phyloP scores from a whole-genome alignment of 2,888 invertebrate genomes.

The Yponomeuta cagnagella region DNA sequence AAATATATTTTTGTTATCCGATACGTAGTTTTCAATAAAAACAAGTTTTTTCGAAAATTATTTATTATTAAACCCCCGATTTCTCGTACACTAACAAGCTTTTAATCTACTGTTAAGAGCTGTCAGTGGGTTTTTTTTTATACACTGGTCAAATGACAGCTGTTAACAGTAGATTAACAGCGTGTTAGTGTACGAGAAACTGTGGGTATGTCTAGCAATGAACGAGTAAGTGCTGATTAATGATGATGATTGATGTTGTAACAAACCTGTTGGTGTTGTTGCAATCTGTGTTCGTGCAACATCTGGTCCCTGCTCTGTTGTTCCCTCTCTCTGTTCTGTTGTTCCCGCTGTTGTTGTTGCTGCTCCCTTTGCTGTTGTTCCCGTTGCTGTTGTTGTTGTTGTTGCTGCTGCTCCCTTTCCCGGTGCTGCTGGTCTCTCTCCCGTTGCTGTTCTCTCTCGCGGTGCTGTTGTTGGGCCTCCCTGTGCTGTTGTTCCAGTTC shows the following conservation, averaged over 20 bases:
- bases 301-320: slow-evolving; percentile 37
- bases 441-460: slow-evolving; percentile 35
- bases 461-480: slow-evolving; percentile 34
- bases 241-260: neutral
- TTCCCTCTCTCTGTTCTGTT: slow-evolving; percentile 26
- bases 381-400: slow-evolving; percentile 23
- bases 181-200: no score
- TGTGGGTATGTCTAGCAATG: no score
- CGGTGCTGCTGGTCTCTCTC: slow-evolving; percentile 34
- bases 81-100: no score
- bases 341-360: neutral
- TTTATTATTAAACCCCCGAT: no score
- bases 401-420: slow-evolving; percentile 28
- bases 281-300: slow-evolving; percentile 21
- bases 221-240: no score
- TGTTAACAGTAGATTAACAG: no score
- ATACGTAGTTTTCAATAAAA: no score
- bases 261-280: slow-evolving; percentile 27
- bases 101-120: no score
- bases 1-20: no score
- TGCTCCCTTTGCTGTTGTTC: slow-evolving; percentile 38
- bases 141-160: no score
- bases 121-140: no score
- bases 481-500: slow-evolving; percentile 30
- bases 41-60: no score